These are phyloP conservation scores for Drosophila ironensis DNA, from an alignment of 1,140 invertebrate genomes.

Conservation along the genomic window DNA sequence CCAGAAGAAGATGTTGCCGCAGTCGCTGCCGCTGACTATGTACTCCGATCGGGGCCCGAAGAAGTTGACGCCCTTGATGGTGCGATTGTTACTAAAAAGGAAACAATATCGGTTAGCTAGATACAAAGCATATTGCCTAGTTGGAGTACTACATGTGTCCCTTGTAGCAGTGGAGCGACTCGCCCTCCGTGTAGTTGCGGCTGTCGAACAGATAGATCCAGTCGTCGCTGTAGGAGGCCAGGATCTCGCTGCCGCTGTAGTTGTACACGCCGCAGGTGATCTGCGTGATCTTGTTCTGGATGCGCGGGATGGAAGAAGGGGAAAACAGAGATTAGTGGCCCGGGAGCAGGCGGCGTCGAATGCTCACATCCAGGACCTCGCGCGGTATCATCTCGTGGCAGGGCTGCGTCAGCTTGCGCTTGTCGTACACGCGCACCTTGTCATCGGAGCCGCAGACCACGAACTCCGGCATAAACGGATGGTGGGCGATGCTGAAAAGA, in stretches of 20 bases:
- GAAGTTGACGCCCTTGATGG: constrained; percentile 96
- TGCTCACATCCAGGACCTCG: constrained; percentile 54
- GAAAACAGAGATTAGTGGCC: constrained; percentile 10
- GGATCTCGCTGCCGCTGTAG: constrained; percentile 93
- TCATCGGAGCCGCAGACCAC: constrained; percentile 89
- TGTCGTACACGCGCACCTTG: constrained; percentile 87
- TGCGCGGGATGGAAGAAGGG: background rate
- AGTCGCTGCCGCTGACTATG: constrained; percentile 96
- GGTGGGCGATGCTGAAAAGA: constrained; percentile 92
- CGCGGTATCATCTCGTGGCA: constrained; percentile 83
- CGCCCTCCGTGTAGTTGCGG: constrained; percentile 82
- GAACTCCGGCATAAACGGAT: constrained; percentile 92
- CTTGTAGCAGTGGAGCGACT: constrained; percentile 89
- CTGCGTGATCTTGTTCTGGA: constrained; percentile 82
- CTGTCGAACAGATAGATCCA: constrained; percentile 95
- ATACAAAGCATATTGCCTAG: background rate
- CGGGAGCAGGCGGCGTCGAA: background rate
- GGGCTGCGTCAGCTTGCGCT: constrained; percentile 83
- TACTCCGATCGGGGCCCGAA: constrained; percentile 96
- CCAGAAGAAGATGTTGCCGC: constrained; percentile 97
- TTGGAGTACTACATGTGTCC: constrained; percentile 84
- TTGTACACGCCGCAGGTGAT: constrained; percentile 96
- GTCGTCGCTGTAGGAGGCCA: constrained; percentile 96
- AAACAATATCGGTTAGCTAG: background rate
- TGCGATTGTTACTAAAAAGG: constrained; percentile 86